A percentile compares a stretch with the other conserved stretches of the same genome.
Conservation (phyloP, 2,888 invertebrate species). For the Julus scandinavius region DNA sequence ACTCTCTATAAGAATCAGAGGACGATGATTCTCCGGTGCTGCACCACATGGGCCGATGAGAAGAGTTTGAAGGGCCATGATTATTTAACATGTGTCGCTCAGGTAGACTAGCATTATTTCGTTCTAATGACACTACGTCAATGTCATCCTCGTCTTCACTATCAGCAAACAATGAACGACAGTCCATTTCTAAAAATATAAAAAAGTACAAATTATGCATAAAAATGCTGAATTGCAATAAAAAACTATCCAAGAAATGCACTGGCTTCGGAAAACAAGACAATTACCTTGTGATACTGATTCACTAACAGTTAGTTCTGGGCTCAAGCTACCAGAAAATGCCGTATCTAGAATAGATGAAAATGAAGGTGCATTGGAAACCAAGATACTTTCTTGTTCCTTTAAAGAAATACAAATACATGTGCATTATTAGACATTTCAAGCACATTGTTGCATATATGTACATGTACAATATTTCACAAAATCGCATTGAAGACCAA, state of each 20-base stretch:
- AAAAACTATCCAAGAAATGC: not conserved
- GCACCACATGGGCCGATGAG: constrained; percentile 23
- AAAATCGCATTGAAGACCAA: too few species aligned
- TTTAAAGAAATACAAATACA: constrained; percentile 25
- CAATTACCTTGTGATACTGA: constrained; percentile 49
- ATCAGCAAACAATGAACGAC: constrained; percentile 56
- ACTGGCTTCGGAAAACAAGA: not conserved
- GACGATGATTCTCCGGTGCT: constrained; percentile 27
- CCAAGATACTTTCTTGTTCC: constrained; percentile 50
- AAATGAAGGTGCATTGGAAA: constrained; percentile 47
- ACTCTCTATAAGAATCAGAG: not conserved
- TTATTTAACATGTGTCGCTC: not conserved
- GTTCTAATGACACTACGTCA: constrained; percentile 56
- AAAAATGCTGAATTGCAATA: not conserved
- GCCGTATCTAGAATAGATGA: constrained; percentile 57
- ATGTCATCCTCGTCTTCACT: constrained; percentile 56
- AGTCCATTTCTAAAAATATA: constrained; percentile 53
- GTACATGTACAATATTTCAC: not conserved
- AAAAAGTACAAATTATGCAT: not conserved
- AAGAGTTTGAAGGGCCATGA: constrained; percentile 31
- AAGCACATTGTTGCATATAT: not conserved
- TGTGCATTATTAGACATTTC: not conserved
- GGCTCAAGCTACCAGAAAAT: constrained; percentile 49
- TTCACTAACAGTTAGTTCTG: constrained; percentile 49
- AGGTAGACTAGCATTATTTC: not conserved